Base-by-base conservation (phyloP, 2,113 vertebrate genomes). In the Dolichotis patagonum region DNA sequence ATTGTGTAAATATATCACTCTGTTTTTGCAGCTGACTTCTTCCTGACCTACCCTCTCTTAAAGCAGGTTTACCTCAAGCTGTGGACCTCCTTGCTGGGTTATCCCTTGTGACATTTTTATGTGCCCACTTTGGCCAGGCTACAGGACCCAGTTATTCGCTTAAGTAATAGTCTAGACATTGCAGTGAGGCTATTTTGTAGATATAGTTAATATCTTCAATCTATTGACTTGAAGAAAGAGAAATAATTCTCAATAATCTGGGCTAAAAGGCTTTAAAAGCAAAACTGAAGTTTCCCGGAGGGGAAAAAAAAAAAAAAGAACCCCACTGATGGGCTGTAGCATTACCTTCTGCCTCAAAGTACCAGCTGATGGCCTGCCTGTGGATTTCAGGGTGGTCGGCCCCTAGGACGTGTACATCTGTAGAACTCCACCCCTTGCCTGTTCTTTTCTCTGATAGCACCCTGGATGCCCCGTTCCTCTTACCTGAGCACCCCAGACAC, bases 201-300 rank as follows among this genome's bases (percentile, higher is more conserved):
- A 56, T 69, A 49, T 60, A 16, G 20, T 73, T 86, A 94, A 41
- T 11, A 46, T 81, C 75, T 88, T 13, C 12, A 32, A 41, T 90
- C 16, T 62, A 43, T 41, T 93, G 89, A 90, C 65, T 90, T 84
- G 43, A 80, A 77, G 56, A 60, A 77, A 91, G 65, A 94, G 22
- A 90, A 46, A 54, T 46, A n/a, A 58, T 67, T 62, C 24, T 95
- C 9, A 3, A 24, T 84, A 19, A 87, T 73, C 16, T 90, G 32
- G 7, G 28, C 38, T 38, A 7, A 71, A 77, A 90, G 26, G 2
- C 19, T n/a, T 84, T 49, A 80, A 71, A 10, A 65, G 24, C 32
- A 87, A 95, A 95, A 83, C 26, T 41, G 41, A 92, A 35, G 54
- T 81, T 81, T 89, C 43, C 58, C 56, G 62, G 30, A 56, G 41